Evolutionary conservation across 2,888 invertebrate genomes (phyloP).

Genomic region (Lepetodrilus schrolli): DNA sequence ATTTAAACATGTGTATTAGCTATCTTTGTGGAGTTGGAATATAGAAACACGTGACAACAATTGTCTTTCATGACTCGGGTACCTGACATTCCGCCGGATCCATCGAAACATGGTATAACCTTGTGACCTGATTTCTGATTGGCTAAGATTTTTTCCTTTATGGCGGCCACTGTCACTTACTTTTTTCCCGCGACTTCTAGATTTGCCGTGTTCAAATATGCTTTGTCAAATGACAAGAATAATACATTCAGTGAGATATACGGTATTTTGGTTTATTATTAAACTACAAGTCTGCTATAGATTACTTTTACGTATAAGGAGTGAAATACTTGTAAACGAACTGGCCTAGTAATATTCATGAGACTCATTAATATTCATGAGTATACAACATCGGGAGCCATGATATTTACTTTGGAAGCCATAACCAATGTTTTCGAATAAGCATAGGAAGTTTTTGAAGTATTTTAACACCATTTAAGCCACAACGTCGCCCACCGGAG

Average conservation of each 20-base stretch:
- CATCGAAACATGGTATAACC: slow-evolving; percentile 20
- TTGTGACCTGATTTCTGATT: slow-evolving; percentile 28
- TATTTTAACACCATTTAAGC: slow-evolving; percentile 38
- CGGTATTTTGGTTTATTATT: not conserved
- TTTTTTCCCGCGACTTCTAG: slow-evolving; percentile 14
- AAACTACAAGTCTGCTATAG: not conserved
- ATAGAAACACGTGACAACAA: not conserved
- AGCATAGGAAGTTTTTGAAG: slow-evolving; percentile 39
- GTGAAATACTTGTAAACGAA: not conserved
- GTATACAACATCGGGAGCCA: slow-evolving; percentile 48
- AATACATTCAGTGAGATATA: not conserved
- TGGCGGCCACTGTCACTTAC: slow-evolving; percentile 7
- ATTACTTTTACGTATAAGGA: not conserved
- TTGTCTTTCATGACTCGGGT: slow-evolving; percentile 20
- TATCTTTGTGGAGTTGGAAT: too few species aligned
- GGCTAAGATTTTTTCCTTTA: slow-evolving; percentile 19
- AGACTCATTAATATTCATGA: slow-evolving; percentile 66
- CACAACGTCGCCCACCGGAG: slow-evolving; percentile 51
- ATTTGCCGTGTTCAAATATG: not conserved
- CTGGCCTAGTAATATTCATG: slow-evolving; percentile 34
- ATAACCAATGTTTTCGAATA: slow-evolving; percentile 40
- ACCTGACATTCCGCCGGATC: slow-evolving; percentile 21
- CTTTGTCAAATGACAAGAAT: not conserved
- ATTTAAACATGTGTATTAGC: too few species aligned
- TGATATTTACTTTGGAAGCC: slow-evolving; percentile 54